phyloP scores from a whole-genome alignment of 37 sponge, comb jelly and placozoan species.

The Eunapius fragilis region DNA sequence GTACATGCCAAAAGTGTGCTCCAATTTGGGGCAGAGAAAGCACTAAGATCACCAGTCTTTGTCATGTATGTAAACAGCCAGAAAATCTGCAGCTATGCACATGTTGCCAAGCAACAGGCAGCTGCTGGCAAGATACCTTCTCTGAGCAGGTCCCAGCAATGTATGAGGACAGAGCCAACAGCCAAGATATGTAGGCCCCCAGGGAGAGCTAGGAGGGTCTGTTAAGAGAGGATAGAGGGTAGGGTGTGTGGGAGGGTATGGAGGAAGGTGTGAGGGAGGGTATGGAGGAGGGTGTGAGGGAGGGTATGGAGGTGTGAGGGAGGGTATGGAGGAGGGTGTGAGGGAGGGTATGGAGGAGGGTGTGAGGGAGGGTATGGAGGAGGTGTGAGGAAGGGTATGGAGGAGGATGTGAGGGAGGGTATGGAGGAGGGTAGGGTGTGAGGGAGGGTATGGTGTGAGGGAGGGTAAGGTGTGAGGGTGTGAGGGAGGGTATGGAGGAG shows the following conservation, averaged over 20 bases:
- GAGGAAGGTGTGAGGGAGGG: not conserved
- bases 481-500: not conserved
- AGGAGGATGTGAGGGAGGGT: not conserved
- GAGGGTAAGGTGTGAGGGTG: not conserved
- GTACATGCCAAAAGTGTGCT: no score
- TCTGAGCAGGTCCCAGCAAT: constrained; percentile 73
- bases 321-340: constrained; percentile 13
- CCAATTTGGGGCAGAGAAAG: no score
- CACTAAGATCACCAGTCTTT: no score
- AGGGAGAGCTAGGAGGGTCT: constrained; percentile 27
- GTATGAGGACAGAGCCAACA: constrained; percentile 60
- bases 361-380: not conserved
- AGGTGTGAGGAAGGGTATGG: no score
- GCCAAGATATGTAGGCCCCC: constrained; percentile 70
- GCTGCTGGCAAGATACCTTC: constrained; percentile 58
- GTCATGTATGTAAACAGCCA: no score
- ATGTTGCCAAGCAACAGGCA: no score
- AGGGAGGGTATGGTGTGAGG: not conserved
- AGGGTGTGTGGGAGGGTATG: not conserved
- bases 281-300: not conserved
- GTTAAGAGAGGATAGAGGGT: not conserved
- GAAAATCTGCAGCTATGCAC: no score
- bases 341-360: not conserved
- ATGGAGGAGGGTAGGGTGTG: not conserved
- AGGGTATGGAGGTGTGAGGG: not conserved